Base-by-base conservation (phyloP, 2,888 invertebrate genomes). In the Eurytoma adleriae region DNA sequence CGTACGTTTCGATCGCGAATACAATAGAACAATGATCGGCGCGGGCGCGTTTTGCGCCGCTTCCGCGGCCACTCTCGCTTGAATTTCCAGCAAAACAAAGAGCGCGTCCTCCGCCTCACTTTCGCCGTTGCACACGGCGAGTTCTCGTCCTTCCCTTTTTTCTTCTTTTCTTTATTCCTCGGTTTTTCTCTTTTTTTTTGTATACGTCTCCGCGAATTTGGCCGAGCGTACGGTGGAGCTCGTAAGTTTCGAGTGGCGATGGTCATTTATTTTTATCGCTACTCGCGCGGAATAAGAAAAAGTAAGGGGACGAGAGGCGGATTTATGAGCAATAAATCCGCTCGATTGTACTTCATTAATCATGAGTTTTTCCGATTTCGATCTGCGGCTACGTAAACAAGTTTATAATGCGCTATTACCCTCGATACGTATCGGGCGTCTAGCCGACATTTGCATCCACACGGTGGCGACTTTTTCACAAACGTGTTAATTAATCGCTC, bases 1-100 rank as follows among this genome's bases (percentile, higher is more conserved):
- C 20, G 30, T 18, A 68, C 14, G 52, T 30, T 64, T 66, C 73
- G 70, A 75, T 68, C 40, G 61, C 79, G 78, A 82, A 83, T 80
- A 83, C 81, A 83, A 82, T 83, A 76, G 81, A 83, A 83, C 83
- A 82, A 83, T 83, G 81, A 81, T 77, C 62, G 10, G 18, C 52
- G 78, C 54, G 50, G 52, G 66, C 80, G 68, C 75, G 57, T 72
- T 57, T 62, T 54, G 50, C 62, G 57, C 67, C 13, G 56, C 56
- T 10, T 40, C 54, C 18, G 64, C 18, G 48, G 64, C 64, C 48
- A 54, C 54, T 54, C 54, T 54, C 54, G 48, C 40, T n/a, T 52
- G 30, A 52, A 67, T 76, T 76, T 80, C 61, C 75, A 80, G 61
- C 75, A 71, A 76, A 76, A 80, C 62, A 72, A 24, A 52, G 30